These are phyloP conservation scores for Smittia aterrima DNA, from an alignment of 2,888 invertebrate genomes.

Conservation along the genomic window DNA sequence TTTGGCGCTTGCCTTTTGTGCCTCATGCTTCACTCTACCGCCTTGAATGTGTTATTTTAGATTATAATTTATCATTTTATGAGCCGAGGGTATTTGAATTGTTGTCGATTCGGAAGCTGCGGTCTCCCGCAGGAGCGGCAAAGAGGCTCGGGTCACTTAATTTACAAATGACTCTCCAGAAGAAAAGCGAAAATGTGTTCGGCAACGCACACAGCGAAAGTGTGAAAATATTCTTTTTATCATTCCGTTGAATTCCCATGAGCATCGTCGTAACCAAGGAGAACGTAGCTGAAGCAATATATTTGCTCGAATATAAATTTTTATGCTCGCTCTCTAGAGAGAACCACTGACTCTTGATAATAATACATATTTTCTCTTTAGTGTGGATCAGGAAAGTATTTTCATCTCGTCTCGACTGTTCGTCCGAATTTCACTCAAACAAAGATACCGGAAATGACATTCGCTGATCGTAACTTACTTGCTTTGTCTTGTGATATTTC, in stretches of 20 bases:
- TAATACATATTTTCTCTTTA: constrained; percentile 29
- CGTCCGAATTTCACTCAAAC: neutral
- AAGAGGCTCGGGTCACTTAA: constrained; percentile 25
- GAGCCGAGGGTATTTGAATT: constrained; percentile 33
- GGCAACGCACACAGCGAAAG: constrained; percentile 30
- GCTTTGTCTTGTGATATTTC: constrained; percentile 1
- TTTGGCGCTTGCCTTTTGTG: constrained; percentile 38
- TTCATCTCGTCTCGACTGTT: neutral
- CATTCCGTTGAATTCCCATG: constrained; percentile 34
- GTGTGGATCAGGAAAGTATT: constrained; percentile 29
- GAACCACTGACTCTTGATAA: constrained; percentile 38
- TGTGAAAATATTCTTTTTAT: constrained; percentile 42
- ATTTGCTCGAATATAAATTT: constrained; percentile 41
- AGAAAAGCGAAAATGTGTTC: constrained; percentile 16
- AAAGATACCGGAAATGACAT: constrained; percentile 15
- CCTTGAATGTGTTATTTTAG: constrained; percentile 34
- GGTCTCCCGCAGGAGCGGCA: neutral
- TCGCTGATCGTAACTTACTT: neutral
- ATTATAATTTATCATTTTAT: constrained; percentile 42
- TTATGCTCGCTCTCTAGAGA: constrained; percentile 40
- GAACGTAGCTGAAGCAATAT: constrained; percentile 40
- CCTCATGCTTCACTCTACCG: neutral
- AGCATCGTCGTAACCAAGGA: constrained; percentile 30
- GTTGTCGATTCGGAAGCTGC: constrained; percentile 9
- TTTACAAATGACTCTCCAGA: constrained; percentile 23